These are phyloP conservation scores for Stichopus chloronotus DNA, from an alignment of 35 echinoderm and acorn worm genomes.

Conservation along the genomic window DNA sequence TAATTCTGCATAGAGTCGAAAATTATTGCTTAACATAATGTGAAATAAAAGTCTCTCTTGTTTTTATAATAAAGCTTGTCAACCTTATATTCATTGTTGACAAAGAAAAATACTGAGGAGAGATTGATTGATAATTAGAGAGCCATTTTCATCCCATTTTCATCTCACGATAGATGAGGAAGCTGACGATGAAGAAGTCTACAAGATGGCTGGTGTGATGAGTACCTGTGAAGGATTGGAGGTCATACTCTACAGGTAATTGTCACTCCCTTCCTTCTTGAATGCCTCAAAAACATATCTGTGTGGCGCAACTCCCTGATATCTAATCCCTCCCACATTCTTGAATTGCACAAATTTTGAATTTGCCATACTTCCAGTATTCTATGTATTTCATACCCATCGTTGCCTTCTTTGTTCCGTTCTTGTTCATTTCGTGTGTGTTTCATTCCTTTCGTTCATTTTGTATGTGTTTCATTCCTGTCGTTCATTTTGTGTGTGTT, in stretches of 20 bases:
- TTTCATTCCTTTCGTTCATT: no score
- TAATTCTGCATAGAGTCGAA: no score
- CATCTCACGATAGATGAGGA: constrained; percentile 75
- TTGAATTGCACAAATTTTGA: neutral
- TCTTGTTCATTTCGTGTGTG: no score
- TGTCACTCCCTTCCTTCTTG: neutral
- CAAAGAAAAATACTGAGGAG: no score
- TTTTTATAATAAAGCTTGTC: no score
- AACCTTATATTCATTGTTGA: no score
- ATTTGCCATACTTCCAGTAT: neutral
- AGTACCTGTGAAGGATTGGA: constrained; percentile 95
- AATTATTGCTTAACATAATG: no score
- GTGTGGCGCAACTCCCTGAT: neutral
- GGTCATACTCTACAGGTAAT: constrained; percentile 95
- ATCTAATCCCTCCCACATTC: neutral
- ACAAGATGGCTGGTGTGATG: constrained; percentile 98
- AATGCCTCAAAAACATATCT: neutral
- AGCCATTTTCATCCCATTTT: neutral
- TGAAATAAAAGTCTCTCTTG: no score
- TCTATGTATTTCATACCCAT: neutral
- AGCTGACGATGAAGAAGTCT: constrained; percentile 94
- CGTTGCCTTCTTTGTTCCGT: no score
- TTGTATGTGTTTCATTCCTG: no score
- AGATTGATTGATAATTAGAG: no score
- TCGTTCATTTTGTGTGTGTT: no score